Evolutionary conservation across 2,113 vertebrate genomes (phyloP).

Genomic region (Camelus bactrianus): DNA sequence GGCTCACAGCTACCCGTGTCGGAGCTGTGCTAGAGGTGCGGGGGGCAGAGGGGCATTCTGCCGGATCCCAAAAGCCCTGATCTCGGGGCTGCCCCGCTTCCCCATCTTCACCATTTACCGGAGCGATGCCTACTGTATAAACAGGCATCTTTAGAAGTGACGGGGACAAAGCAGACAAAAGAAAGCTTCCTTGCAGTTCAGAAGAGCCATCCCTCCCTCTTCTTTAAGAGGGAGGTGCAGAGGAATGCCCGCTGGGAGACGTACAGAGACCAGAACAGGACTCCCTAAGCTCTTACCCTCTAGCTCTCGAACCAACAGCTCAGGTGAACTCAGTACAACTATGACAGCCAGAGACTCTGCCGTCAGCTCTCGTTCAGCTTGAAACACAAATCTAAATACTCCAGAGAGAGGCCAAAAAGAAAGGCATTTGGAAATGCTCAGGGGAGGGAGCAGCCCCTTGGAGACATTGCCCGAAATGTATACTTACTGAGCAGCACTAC

Average conservation of each 20-base stretch:
- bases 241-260: neutral
- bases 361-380: neutral
- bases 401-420: neutral
- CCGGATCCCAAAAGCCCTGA: neutral
- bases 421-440: neutral
- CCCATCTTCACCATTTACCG: neutral
- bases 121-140: rapidly evolving
- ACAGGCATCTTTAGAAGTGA: neutral
- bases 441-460: neutral
- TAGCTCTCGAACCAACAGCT: neutral
- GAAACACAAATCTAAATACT: neutral
- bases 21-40: rapidly evolving
- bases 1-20: rapidly evolving
- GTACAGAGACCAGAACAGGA: neutral
- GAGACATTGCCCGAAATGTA: rapidly evolving
- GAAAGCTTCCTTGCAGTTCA: neutral
- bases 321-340: neutral
- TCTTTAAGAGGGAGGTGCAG: neutral
- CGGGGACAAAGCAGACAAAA: neutral
- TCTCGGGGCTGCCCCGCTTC: neutral
- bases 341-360: neutral
- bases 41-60: neutral
- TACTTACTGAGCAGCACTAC: neutral
- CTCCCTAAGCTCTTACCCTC: neutral
- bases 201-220: neutral